A percentile compares a stretch with the other conserved stretches of the same genome.
Evolutionary conservation across 2,797 vertebrate genomes (phyloP).

Genomic region (Centropyge bicolor): DNA sequence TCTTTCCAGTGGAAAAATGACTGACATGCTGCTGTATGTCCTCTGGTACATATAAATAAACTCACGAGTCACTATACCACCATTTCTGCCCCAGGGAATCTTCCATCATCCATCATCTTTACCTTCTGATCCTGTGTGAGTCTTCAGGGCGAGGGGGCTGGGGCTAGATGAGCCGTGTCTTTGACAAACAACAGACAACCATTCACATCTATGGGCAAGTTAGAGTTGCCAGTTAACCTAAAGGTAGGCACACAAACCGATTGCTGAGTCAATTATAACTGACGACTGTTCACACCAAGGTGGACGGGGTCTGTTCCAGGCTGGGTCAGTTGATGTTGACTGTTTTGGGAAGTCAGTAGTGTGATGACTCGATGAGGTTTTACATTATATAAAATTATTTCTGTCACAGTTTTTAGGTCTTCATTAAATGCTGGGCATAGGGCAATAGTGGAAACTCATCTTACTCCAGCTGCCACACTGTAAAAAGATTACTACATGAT

Average conservation of each 20-base stretch:
- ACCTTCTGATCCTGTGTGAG: neutral
- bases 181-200: neutral
- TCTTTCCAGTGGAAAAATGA: conserved; percentile 30
- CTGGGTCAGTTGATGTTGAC: no score
- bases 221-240: neutral
- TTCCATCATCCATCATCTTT: conserved; percentile 8
- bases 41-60: neutral
- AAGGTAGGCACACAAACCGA: neutral
- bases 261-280: no score
- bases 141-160: no score
- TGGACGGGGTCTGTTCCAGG: no score
- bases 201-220: neutral
- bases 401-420: no score
- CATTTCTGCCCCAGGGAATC: conserved; percentile 1
- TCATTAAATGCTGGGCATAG: no score
- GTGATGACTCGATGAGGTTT: no score
- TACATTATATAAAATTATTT: no score
- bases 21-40: neutral
- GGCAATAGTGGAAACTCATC: neutral
- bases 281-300: no score
- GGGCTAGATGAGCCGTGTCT: neutral
- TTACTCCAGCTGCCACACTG: neutral
- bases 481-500: neutral
- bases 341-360: no score
- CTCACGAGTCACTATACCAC: neutral